Conservation (phyloP, 1,140 invertebrate species). For the Drosophila repletoides region DNA sequence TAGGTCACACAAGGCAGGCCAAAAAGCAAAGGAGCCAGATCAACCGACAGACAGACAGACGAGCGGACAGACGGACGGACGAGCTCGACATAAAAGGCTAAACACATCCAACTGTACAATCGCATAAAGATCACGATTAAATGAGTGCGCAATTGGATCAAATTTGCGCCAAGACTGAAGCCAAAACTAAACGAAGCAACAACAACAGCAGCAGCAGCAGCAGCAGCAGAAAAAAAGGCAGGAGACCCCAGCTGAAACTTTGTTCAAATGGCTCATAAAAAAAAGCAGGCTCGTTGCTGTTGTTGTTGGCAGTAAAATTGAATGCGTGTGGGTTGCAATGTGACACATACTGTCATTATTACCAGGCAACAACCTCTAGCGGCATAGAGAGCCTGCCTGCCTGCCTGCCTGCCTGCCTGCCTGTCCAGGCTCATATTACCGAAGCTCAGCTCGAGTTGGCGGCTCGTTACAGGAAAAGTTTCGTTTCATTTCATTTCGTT, state of each 20-base stretch:
- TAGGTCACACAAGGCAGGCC: constrained; percentile 67
- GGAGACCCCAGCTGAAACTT: constrained; percentile 28
- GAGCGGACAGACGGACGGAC: constrained; percentile 24
- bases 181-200: constrained; percentile 50
- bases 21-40: constrained; percentile 45
- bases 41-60: constrained; percentile 20
- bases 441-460: constrained; percentile 51
- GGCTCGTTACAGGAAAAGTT: constrained; percentile 70
- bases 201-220: constrained; percentile 21
- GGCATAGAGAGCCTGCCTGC: constrained; percentile 13
- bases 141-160: constrained; percentile 81
- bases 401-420: neutral
- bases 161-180: constrained; percentile 72
- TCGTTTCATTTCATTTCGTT: constrained; percentile 11
- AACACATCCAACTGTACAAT: constrained; percentile 79
- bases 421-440: constrained; percentile 70
- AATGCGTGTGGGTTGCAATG: constrained; percentile 80
- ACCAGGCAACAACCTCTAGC: constrained; percentile 69
- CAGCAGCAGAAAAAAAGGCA: constrained; percentile 2
- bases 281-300: constrained; percentile 52
- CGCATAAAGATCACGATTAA: constrained; percentile 81
- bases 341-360: constrained; percentile 81
- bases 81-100: constrained; percentile 72
- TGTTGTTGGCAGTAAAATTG: constrained; percentile 65
- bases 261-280: constrained; percentile 67